Evolutionary conservation across 2,113 vertebrate species (phyloP), one percentile per base, ranked within the genome.

Genomic region (Lophochroa leadbeateri): DNA sequence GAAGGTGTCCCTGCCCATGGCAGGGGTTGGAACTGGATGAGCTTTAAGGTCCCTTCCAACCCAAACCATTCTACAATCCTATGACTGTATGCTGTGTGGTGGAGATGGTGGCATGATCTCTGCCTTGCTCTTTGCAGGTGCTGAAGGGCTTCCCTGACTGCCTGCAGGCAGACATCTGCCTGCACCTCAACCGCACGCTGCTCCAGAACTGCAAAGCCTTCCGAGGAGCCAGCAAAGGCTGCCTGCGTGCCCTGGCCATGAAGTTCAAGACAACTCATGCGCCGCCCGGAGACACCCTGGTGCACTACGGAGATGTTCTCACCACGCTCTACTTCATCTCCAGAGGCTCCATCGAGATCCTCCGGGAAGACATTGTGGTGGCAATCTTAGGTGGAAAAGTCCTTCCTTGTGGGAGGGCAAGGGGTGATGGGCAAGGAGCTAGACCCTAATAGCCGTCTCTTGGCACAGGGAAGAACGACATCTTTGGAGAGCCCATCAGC

Each of bases 121-220:
- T 20, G 20, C 88, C 10, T 50, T 2, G 5, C 13, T 85, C 88
- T 63, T 72, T 23, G 5, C 97, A 99, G 99, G 99, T 99, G 92
- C 96, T 99, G 96, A 99, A 99, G 95, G 99, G 99, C 33, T 99
- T 99, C 95, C 99, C 99, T 0, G 99, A 99, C 98, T 99, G 99
- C 97, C 98, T 99, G 88, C 99, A 99, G 97, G 99, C 99, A 0
- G 99, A 99, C 95, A 99, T 99, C 98, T 99, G 99, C 96, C 98
- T 99, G 65, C 99, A 99, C 92, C 96, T 99, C 96, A 99, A 99
- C 98, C 99, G 99, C 65, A 98, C 97, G 2, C 98, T 99, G 90
- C 98, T 99, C 52, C 99, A 99, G 97, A 98, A 99, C 98, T 99
- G 99, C 97, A 99, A 98, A 17, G 99, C 99, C 3, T 99, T 99